Evolutionary conservation across 2,888 invertebrate genomes (phyloP).

Genomic region (Nomada hirtipes): DNA sequence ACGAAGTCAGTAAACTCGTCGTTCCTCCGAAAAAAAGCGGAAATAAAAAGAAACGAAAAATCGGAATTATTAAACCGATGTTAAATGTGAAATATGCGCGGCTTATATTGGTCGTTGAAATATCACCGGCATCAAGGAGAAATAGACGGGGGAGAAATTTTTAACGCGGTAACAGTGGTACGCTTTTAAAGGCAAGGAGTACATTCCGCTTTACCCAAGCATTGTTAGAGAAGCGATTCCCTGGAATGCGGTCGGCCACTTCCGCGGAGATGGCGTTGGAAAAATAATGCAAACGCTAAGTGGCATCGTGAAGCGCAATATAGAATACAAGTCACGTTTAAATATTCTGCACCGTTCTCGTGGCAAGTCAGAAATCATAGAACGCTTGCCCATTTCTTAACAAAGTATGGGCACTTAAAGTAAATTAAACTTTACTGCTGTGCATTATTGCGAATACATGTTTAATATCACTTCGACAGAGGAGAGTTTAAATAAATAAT

Average conservation of each 20-base stretch:
- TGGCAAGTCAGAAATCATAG: too few relatives aligned
- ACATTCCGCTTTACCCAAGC: constrained; percentile 33
- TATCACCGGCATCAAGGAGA: constrained; percentile 54
- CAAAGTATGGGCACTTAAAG: too few relatives aligned
- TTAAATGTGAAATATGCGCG: too few relatives aligned
- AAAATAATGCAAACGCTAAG: constrained; percentile 54
- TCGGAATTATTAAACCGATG: too few relatives aligned
- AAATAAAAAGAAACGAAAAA: too few relatives aligned
- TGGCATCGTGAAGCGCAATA: constrained; percentile 4
- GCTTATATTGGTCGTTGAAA: constrained; percentile 42
- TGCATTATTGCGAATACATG: too few relatives aligned
- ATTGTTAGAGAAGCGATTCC: constrained; percentile 33
- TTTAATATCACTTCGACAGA: too few relatives aligned
- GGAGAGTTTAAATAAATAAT: too few relatives aligned
- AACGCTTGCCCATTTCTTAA: too few relatives aligned
- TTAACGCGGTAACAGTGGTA: not conserved
- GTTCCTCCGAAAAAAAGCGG: not conserved
- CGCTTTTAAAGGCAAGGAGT: constrained; percentile 54
- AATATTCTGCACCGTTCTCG: constrained; percentile 3
- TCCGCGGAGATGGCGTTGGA: constrained; percentile 53
- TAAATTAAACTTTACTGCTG: too few relatives aligned
- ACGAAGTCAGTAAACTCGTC: constrained; percentile 70
- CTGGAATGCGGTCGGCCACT: constrained; percentile 23
- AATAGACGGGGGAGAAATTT: constrained; percentile 24
- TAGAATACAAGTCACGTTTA: constrained; percentile 8